These are phyloP conservation scores for Octopus sinensis DNA, from an alignment of 1,140 invertebrate species.

Conservation along the genomic window DNA sequence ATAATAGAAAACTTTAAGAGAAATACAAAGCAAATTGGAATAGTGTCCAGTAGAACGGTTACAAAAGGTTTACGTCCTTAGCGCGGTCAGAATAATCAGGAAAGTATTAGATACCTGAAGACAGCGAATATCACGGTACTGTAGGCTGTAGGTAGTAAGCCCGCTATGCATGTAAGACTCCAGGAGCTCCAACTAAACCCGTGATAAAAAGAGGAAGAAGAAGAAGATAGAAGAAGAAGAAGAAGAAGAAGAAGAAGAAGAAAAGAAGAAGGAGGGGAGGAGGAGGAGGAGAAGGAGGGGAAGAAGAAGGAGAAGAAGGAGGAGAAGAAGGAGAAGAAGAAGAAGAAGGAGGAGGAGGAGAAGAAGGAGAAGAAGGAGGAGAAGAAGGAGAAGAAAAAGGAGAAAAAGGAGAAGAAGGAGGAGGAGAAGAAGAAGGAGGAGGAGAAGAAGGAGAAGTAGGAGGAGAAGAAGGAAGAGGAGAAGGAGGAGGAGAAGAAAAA, in stretches of 20 bases:
- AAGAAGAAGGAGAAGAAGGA: background rate
- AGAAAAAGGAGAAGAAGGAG: background rate
- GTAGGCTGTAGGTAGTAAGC: no score
- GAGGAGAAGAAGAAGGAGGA: background rate
- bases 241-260: background rate
- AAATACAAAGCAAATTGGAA: no score
- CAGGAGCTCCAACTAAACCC: background rate
- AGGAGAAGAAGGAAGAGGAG: background rate
- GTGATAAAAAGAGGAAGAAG: background rate
- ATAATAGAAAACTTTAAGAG: no score
- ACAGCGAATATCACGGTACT: no score
- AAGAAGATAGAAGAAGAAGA: background rate
- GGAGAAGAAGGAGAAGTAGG: background rate
- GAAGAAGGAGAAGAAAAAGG: background rate
- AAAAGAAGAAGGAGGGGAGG: background rate
- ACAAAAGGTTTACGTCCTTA: no score
- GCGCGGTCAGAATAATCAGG: no score
- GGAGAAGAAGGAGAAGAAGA: background rate
- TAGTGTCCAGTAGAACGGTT: no score
- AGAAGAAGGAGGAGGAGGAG: background rate
- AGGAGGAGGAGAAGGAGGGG: background rate
- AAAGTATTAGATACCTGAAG: no score
- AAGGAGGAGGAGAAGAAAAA: conserved; percentile 16
- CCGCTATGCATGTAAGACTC: no score
- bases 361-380: background rate